Evolutionary conservation across 2,113 vertebrate genomes (phyloP), one percentile per base, ranked within the genome.

Genomic region (Xenus cinereus): DNA sequence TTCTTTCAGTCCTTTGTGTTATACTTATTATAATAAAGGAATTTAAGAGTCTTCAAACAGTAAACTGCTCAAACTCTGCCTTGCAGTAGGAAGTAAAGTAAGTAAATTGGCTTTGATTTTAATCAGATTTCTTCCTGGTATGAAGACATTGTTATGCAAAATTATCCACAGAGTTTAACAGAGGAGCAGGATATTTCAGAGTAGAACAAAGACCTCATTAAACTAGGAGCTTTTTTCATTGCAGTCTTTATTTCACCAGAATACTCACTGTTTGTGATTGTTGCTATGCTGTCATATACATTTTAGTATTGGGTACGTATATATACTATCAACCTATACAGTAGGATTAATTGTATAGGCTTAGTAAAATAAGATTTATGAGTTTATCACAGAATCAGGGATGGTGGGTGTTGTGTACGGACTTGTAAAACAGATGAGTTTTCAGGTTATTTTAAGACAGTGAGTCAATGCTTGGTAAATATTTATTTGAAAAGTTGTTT

Each of bases 41-140:
- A 63, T 63, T 77, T 48, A 37, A 63, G 59, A 78, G 14, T 63
- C 60, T 91, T 90, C 56, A 81, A 19, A 32, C 18, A 56, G 33
- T 32, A 79, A 63, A 32, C 4, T 82, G 22, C n/a, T 66, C 45
- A 86, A 92, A 69, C 22, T 30, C 8, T 73, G 26, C 11, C 77
- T 82, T 87, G 59, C 20, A 79, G 57, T 30, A 73, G 90, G 80
- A 95, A 84, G 57, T 83, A 46, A 51, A 81, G 35, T 71, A 59
- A 73, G 41, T 62, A 53, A 46, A 53, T 79, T 89, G 4, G 22
- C 45, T 72, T 89, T 81, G 53, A 17, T 72, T 93, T 93, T 95
- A 73, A 57, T 91, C 17, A 4, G 12, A 16, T 84, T 90, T 94
- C 80, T 95, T 97, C 80, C 86, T 91, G 45, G 62, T 89, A 27